Conservation (phyloP, 2,888 invertebrate species). For the Drosophila tripunctata region DNA sequence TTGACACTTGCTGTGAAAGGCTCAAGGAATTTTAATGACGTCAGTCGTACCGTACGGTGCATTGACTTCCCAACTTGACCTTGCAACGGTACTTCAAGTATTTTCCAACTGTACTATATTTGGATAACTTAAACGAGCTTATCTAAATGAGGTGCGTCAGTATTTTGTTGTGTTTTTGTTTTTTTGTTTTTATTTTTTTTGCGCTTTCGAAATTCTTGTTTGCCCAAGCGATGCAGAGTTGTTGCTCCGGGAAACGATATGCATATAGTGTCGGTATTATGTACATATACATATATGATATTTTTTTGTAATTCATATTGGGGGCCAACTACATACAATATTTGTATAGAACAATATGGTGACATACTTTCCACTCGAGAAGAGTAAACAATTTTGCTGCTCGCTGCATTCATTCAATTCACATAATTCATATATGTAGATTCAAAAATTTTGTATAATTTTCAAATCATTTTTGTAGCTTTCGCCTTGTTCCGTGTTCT, state of each 20-base stretch:
- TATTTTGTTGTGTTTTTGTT: constrained; percentile 6
- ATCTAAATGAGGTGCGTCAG: constrained; percentile 16
- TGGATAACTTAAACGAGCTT: background rate
- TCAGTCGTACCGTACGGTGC: background rate
- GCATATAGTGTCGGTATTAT: background rate
- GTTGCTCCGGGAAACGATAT: constrained; percentile 3
- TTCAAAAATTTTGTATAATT: constrained; percentile 9
- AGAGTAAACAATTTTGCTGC: constrained; percentile 28
- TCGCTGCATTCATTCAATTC: constrained; percentile 58
- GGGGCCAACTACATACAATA: constrained; percentile 38
- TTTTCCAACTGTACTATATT: too few species aligned
- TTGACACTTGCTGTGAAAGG: background rate
- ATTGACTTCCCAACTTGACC: constrained; percentile 26
- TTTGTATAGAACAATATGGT: constrained; percentile 62
- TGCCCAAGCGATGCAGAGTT: constrained; percentile 42
- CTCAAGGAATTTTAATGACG: constrained; percentile 7
- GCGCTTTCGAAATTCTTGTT: constrained; percentile 59
- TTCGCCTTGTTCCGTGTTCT: constrained; percentile 35
- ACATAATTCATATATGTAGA: constrained; percentile 14
- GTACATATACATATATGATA: constrained; percentile 16
- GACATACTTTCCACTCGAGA: constrained; percentile 52
- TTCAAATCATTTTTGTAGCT: constrained; percentile 20
- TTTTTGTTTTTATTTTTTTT: constrained; percentile 17
- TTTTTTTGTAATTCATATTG: constrained; percentile 42
- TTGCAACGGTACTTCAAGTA: constrained; percentile 37